Evolutionary conservation across 2,797 vertebrate genomes (phyloP).

Genomic region (Chelon labrosus): DNA sequence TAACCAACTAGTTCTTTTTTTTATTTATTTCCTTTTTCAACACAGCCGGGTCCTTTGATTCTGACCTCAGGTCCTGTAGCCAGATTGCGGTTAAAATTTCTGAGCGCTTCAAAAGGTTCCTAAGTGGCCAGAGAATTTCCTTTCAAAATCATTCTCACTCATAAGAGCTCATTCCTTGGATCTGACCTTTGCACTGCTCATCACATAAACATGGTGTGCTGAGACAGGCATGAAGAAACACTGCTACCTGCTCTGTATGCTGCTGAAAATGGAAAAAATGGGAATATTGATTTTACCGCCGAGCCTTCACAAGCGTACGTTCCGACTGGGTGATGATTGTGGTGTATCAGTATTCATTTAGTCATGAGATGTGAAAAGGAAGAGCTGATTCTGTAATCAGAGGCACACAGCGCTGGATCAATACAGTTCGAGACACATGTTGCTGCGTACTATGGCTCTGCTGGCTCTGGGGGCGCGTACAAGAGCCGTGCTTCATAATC

Average conservation of each 20-base stretch:
- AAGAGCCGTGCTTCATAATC: constrained; percentile 31
- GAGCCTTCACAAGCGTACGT: constrained; percentile 19
- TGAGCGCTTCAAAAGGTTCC: not conserved
- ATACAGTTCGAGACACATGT: constrained; percentile 37
- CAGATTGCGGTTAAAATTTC: not conserved
- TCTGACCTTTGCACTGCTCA: constrained; percentile 42
- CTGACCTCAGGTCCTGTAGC: not conserved
- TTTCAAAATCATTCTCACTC: not conserved
- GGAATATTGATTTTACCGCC: constrained; percentile 44
- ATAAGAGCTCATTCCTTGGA: constrained; percentile 17
- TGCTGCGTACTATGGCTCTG: constrained; percentile 19
- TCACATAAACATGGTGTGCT: constrained; percentile 19
- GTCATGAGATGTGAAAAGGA: constrained; percentile 45
- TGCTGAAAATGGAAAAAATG: constrained; percentile 26
- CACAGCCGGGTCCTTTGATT: not conserved
- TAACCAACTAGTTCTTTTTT: not conserved
- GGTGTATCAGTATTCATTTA: constrained; percentile 44
- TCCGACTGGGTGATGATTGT: constrained; percentile 42
- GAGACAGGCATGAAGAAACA: constrained; percentile 1
- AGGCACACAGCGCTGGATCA: constrained; percentile 48
- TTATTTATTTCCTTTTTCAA: no score
- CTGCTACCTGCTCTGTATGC: not conserved
- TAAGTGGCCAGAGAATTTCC: not conserved
- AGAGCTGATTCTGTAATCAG: constrained; percentile 54
- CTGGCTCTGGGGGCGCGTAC: constrained; percentile 13